phyloP scores from a whole-genome alignment of 2,888 invertebrate genomes.

The Nomada ruficornis region DNA sequence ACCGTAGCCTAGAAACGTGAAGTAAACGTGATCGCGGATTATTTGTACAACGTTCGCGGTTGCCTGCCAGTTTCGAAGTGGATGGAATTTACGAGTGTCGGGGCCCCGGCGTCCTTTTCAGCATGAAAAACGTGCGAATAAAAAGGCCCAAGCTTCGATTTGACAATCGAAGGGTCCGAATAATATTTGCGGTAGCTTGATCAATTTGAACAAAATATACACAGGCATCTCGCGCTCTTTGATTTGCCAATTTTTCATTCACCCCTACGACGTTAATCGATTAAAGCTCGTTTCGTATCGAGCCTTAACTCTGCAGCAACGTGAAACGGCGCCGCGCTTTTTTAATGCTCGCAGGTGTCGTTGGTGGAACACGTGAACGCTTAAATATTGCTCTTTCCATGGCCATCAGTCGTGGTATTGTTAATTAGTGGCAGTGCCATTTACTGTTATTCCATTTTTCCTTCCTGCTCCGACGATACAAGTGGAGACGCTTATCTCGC shows the following conservation, averaged over 20 bases:
- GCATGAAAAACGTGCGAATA: background rate
- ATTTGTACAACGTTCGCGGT: conserved; percentile 51
- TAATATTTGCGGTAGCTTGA: too few species aligned
- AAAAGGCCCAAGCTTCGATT: too few species aligned
- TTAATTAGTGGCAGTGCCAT: conserved; percentile 68
- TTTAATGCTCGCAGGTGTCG: conserved; percentile 17
- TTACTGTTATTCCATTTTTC: conserved; percentile 34
- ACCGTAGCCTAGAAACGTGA: conserved; percentile 27
- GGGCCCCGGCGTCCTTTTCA: conserved; percentile 30
- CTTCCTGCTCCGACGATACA: conserved; percentile 12
- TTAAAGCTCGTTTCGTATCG: background rate
- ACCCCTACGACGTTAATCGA: too few species aligned
- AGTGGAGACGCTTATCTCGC: background rate
- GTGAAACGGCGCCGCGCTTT: conserved; percentile 18
- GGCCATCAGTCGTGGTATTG: conserved; percentile 40
- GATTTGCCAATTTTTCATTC: too few species aligned
- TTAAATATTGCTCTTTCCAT: conserved; percentile 65
- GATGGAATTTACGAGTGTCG: conserved; percentile 41
- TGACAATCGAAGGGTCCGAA: too few species aligned
- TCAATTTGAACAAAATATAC: too few species aligned
- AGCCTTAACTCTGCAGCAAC: conserved; percentile 39
- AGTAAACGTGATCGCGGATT: conserved; percentile 11
- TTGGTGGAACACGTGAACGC: conserved; percentile 20
- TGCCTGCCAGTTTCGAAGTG: conserved; percentile 37
- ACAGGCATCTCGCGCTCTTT: too few species aligned